Conservation (phyloP, 2,797 vertebrate genomes). For the Argyrosomus regius region DNA sequence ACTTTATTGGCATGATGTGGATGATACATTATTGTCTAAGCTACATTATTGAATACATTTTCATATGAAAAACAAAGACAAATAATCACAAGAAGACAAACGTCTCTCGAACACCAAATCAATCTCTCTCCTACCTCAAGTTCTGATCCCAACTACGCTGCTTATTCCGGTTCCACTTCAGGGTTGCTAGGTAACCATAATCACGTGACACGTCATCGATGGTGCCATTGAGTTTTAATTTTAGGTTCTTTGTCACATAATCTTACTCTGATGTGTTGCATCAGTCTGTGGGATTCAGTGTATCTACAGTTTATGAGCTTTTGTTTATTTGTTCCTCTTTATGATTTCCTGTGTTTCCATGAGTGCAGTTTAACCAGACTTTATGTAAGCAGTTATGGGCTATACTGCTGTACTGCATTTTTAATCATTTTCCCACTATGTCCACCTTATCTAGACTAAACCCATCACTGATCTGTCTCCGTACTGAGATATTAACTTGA, state of each 20-base stretch:
- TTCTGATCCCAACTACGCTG: slow-evolving; percentile 78
- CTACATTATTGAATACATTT: neutral
- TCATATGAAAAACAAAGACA: neutral
- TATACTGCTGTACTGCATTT: neutral
- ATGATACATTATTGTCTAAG: neutral
- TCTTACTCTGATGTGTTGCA: neutral
- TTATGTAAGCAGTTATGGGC: neutral
- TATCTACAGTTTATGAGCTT: neutral
- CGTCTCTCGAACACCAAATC: neutral
- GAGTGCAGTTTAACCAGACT: neutral
- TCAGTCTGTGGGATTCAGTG: neutral
- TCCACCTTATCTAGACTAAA: neutral
- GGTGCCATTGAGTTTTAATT: slow-evolving; percentile 66
- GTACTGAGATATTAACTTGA: slow-evolving; percentile 1
- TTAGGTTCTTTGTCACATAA: slow-evolving; percentile 5
- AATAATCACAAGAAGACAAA: neutral
- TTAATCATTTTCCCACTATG: too few species aligned
- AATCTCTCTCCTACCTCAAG: slow-evolving; percentile 7
- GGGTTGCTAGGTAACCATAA: slow-evolving; percentile 87
- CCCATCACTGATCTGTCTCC: neutral
- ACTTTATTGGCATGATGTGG: slow-evolving; percentile 19
- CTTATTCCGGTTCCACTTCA: slow-evolving; percentile 86
- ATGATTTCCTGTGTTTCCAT: neutral
- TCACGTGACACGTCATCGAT: slow-evolving; percentile 77
- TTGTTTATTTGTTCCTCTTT: neutral